phyloP scores from a whole-genome alignment of 2,113 vertebrate genomes.

The Acrocephalus kingi region DNA sequence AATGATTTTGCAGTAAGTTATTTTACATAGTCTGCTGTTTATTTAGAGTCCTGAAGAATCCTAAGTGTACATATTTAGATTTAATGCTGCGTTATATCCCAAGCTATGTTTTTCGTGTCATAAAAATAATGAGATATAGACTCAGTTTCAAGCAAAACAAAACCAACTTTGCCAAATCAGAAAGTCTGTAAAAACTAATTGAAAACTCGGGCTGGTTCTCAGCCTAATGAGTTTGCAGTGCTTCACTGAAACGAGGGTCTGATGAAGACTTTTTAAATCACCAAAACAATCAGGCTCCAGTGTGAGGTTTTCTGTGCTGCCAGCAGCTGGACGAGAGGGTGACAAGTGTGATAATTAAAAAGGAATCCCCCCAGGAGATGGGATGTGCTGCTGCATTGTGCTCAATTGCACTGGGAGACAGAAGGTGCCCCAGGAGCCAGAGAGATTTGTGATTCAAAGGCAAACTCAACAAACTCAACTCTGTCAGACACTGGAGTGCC shows the following conservation, averaged over 20 bases:
- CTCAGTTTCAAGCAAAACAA: slow-evolving; percentile 26
- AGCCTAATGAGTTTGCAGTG: not conserved
- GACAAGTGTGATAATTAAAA: slow-evolving; percentile 34
- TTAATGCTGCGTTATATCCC: not conserved
- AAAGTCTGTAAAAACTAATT: slow-evolving; percentile 23
- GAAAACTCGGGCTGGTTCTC: not conserved
- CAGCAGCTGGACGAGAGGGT: not conserved
- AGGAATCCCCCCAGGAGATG: not conserved
- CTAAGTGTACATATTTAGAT: not conserved
- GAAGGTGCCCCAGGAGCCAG: not conserved
- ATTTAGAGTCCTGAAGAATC: not conserved
- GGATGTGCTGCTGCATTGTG: not conserved
- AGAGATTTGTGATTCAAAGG: not conserved
- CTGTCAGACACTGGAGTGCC: not conserved
- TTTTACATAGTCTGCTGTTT: not conserved
- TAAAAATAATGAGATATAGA: slow-evolving; percentile 30
- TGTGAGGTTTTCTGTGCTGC: not conserved
- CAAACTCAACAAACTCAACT: not conserved
- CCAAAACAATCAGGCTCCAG: not conserved
- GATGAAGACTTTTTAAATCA: slow-evolving; percentile 4
- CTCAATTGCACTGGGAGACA: not conserved
- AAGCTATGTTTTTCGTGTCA: not conserved
- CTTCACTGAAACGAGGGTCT: not conserved
- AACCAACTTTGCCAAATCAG: not conserved
- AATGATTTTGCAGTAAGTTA: not conserved